Conservation (phyloP, 2,888 invertebrate species). For the Patella ulyssiponensis region DNA sequence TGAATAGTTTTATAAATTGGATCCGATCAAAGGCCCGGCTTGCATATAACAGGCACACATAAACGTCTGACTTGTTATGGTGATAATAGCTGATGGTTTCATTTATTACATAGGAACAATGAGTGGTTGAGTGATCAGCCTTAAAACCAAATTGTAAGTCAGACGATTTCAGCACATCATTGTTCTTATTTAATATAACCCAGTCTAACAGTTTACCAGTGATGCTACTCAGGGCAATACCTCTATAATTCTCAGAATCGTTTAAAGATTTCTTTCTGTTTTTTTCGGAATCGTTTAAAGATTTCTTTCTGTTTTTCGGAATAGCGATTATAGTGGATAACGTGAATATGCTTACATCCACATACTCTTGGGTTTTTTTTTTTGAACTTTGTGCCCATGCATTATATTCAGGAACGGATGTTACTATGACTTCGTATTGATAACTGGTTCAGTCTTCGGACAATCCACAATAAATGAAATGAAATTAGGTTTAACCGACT, state of each 20-base stretch:
- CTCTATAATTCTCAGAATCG: not conserved
- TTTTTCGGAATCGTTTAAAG: not conserved
- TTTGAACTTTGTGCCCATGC: no score
- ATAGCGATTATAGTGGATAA: no score
- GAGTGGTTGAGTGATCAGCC: not conserved
- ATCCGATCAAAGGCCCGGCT: no score
- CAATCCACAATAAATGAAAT: no score
- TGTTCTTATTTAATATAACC: not conserved
- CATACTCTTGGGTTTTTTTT: no score
- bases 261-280: not conserved
- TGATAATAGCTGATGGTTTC: not conserved
- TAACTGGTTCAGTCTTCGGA: no score
- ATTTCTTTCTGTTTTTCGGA: not conserved
- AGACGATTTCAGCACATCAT: not conserved
- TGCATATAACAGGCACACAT: no score
- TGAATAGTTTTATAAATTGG: not conserved
- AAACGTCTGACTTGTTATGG: not conserved
- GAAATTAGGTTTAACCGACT: no score
- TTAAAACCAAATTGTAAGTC: not conserved
- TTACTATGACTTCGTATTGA: no score
- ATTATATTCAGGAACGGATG: no score
- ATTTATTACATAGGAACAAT: not conserved
- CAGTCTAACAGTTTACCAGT: not conserved
- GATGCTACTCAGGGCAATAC: not conserved
- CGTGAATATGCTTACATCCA: no score